Evolutionary conservation across 2,888 invertebrate species (phyloP).

Genomic region (Sisyra nigra): DNA sequence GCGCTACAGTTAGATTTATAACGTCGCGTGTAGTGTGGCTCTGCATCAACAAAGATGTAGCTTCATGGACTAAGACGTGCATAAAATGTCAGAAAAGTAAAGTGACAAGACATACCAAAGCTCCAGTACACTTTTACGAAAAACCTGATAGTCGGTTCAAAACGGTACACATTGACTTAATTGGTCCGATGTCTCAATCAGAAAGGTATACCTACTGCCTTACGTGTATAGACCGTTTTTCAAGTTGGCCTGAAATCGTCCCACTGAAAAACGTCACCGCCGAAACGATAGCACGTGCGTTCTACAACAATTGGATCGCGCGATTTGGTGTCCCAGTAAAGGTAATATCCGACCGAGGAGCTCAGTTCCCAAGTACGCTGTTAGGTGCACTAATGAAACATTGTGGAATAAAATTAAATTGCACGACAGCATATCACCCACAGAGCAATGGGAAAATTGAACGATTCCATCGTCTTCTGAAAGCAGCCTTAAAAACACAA

Average conservation of each 20-base stretch:
- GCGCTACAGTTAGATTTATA: conserved; percentile 13
- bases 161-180: conserved; percentile 20
- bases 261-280: conserved; percentile 15
- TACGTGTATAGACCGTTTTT: conserved; percentile 18
- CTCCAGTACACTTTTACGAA: conserved; percentile 13
- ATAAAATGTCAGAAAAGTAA: conserved; percentile 18
- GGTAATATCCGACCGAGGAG: background rate
- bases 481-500: conserved; percentile 18
- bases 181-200: conserved; percentile 18
- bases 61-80: conserved; percentile 17
- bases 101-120: conserved; percentile 15
- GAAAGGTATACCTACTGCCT: conserved; percentile 19
- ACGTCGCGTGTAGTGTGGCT: conserved; percentile 16
- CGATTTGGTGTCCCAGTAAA: background rate
- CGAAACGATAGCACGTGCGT: conserved; percentile 9
- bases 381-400: background rate
- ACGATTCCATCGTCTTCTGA: conserved; percentile 22
- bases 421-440: conserved; percentile 19
- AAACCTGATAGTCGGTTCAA: conserved; percentile 16
- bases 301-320: background rate
- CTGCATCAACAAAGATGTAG: conserved; percentile 15
- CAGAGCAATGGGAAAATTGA: conserved; percentile 23
- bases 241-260: conserved; percentile 15
- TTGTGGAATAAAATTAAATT: background rate
- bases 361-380: background rate